A percentile compares a stretch with the other conserved stretches of the same genome.
These are phyloP conservation scores for Lepidurus couesii DNA, from an alignment of 1,140 invertebrate species.

Conservation along the genomic window DNA sequence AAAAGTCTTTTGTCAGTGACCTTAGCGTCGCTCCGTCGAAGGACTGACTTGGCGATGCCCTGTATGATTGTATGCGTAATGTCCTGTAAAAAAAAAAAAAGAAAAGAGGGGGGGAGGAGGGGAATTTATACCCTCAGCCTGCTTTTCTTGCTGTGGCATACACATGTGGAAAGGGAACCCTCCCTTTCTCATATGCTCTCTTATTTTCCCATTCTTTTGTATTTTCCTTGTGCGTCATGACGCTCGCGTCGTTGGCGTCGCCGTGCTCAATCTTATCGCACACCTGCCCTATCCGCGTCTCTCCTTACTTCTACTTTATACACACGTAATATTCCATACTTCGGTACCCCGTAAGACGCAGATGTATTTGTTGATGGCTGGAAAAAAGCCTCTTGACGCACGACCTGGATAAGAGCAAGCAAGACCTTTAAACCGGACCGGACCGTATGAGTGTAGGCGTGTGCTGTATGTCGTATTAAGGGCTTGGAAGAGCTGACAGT, in stretches of 20 bases:
- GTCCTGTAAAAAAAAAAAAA: not conserved
- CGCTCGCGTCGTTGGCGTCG: slow-evolving; percentile 12
- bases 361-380: not conserved
- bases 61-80: slow-evolving; percentile 1
- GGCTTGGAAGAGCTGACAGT: not conserved
- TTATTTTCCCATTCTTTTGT: slow-evolving; percentile 11
- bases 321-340: not conserved
- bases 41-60: slow-evolving; percentile 18
- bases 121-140: not conserved
- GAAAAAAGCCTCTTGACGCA: slow-evolving; percentile 5
- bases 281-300: not conserved
- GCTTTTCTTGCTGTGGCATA: not conserved
- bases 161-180: not conserved
- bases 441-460: not conserved
- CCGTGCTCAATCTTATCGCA: slow-evolving; percentile 17
- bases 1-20: slow-evolving; percentile 6
- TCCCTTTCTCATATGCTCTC: not conserved
- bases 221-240: slow-evolving; percentile 15
- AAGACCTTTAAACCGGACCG: slow-evolving; percentile 15
- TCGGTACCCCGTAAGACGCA: not conserved
- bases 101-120: not conserved
- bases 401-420: not conserved
- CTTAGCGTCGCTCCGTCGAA: not conserved
- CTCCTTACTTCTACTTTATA: not conserved
- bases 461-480: not conserved